Evolutionary conservation across 1,140 invertebrate species (phyloP).

Genomic region (Heliconius melpomene): DNA sequence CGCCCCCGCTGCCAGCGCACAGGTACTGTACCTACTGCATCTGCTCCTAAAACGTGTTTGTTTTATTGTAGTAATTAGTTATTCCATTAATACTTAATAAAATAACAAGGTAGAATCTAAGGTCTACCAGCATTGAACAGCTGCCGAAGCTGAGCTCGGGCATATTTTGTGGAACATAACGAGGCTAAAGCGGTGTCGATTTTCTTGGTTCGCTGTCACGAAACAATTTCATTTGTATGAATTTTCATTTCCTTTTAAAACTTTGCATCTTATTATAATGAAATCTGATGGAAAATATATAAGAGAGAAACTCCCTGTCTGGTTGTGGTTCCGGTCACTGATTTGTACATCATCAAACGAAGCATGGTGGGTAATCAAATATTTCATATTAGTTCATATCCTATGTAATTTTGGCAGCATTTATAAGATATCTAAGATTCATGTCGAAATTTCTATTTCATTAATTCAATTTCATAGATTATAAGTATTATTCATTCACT

Average conservation of each 20-base stretch:
- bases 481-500: too few relatives aligned
- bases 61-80: neutral
- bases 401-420: too few relatives aligned
- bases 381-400: neutral
- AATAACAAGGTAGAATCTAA: neutral
- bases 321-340: neutral
- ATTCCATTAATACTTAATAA: neutral
- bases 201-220: neutral
- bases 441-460: too few relatives aligned
- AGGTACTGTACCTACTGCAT: constrained; percentile 49
- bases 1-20: constrained; percentile 73
- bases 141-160: neutral
- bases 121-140: neutral
- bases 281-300: neutral
- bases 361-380: neutral
- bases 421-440: too few relatives aligned
- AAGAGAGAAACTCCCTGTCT: too few relatives aligned
- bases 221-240: neutral
- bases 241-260: neutral
- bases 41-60: too few relatives aligned
- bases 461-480: too few relatives aligned
- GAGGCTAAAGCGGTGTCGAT: neutral
- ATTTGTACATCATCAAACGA: neutral
- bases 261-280: neutral
- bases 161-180: neutral